Percentiles rank a stretch among this genome's conserved stretches.
Conservation (phyloP, 2,797 vertebrate species). For the Lutjanus campechanus region DNA sequence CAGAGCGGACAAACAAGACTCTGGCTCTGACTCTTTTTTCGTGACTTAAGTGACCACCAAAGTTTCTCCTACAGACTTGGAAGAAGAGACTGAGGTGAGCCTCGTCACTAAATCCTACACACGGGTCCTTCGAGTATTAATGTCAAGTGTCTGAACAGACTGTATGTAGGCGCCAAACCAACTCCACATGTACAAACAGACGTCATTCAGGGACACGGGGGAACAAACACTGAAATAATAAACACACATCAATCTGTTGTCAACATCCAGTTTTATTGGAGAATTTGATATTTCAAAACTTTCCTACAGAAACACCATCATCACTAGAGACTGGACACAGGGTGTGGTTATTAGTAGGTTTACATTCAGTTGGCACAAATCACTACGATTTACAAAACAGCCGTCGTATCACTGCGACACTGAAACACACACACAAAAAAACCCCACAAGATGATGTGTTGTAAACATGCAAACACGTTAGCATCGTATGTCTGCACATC, state of each 20-base stretch:
- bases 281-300: slow-evolving; percentile 48
- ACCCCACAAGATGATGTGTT: slow-evolving; percentile 37
- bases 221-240: slow-evolving; percentile 10
- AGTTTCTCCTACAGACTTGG: no score
- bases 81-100: no score
- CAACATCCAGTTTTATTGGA: slow-evolving; percentile 77
- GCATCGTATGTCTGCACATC: slow-evolving; percentile 38
- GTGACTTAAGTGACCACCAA: no score
- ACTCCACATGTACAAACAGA: neutral
- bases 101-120: no score
- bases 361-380: slow-evolving; percentile 83
- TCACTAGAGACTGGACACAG: slow-evolving; percentile 54
- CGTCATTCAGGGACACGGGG: neutral
- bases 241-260: slow-evolving; percentile 22
- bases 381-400: slow-evolving; percentile 65
- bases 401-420: slow-evolving; percentile 30
- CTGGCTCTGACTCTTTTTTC: no score
- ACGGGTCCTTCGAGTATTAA: neutral
- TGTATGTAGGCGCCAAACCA: neutral
- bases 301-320: slow-evolving; percentile 40
- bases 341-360: slow-evolving; percentile 52
- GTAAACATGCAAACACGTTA: slow-evolving; percentile 57
- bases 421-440: slow-evolving; percentile 43
- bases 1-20: no score
- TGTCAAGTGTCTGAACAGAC: neutral